Conservation (phyloP, 2,797 vertebrate species). For the Enteromius fasciolatus region DNA sequence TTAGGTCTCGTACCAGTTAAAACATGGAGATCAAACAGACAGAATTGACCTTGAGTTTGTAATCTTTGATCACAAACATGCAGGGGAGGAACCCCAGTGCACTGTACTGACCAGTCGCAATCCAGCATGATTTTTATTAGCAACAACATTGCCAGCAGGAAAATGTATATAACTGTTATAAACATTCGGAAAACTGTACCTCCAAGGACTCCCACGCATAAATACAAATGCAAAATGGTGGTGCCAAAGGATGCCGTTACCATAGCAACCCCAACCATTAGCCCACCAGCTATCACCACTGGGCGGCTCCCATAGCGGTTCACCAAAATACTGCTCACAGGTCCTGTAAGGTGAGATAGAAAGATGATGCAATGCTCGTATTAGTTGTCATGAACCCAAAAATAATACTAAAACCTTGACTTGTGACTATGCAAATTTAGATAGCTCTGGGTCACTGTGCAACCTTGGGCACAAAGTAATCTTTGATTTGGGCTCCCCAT, state of each 20-base stretch:
- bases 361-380: background rate
- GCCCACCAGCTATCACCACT: conserved; percentile 81
- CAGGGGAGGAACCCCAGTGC: conserved; percentile 33
- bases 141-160: background rate
- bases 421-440: background rate
- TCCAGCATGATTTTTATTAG: background rate
- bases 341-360: conserved; percentile 70
- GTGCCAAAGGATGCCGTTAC: conserved; percentile 81
- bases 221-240: conserved; percentile 82
- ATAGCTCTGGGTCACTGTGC: background rate
- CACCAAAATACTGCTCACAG: conserved; percentile 83
- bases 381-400: background rate
- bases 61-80: conserved; percentile 3
- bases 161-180: background rate
- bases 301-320: conserved; percentile 84
- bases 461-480: conserved; percentile 15
- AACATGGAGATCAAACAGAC: background rate
- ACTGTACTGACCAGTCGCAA: conserved; percentile 27
- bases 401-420: conserved; percentile 12
- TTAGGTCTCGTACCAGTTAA: background rate
- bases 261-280: conserved; percentile 80
- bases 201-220: conserved; percentile 84
- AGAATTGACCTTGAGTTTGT: conserved; percentile 14
- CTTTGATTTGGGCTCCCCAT: background rate
- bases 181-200: conserved; percentile 69